These are phyloP conservation scores for Dromius quadrimaculatus DNA, from an alignment of 2,888 invertebrate species.

Conservation along the genomic window DNA sequence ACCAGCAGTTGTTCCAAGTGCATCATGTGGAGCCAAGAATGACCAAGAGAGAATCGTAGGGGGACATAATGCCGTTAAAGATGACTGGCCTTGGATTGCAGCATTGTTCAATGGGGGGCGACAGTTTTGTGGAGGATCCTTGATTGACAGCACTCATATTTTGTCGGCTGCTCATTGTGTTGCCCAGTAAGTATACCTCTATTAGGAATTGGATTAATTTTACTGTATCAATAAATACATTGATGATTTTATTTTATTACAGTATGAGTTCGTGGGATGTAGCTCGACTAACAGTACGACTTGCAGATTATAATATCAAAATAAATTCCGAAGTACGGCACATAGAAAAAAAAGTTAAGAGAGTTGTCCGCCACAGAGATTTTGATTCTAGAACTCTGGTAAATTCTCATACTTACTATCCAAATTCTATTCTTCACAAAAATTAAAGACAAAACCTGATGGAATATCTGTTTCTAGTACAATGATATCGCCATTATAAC, in stretches of 20 bases:
- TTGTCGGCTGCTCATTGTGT: conserved; percentile 91
- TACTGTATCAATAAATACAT: background rate
- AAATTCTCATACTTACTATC: conserved; percentile 55
- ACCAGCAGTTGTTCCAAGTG: conserved; percentile 56
- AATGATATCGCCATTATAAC: conserved; percentile 88
- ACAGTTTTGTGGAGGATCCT: conserved; percentile 90
- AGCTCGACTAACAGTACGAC: conserved; percentile 81
- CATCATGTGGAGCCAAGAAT: conserved; percentile 82
- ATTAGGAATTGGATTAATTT: no score
- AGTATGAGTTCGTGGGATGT: conserved; percentile 94
- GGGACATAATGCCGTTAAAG: conserved; percentile 82
- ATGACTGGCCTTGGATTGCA: conserved; percentile 85
- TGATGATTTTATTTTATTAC: conserved; percentile 58
- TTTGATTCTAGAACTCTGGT: conserved; percentile 87
- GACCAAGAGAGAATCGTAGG: conserved; percentile 89
- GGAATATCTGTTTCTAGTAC: conserved; percentile 70
- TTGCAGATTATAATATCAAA: conserved; percentile 88
- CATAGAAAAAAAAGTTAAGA: conserved; percentile 81
- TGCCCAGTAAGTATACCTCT: conserved; percentile 87
- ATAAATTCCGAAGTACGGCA: conserved; percentile 81
- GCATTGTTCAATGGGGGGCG: conserved; percentile 85
- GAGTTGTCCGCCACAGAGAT: conserved; percentile 86
- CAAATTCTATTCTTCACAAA: no score
- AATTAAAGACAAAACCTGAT: background rate
- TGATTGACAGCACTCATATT: conserved; percentile 83